Conservation (phyloP, 2,113 vertebrate genomes). For the Leiothrix lutea region DNA sequence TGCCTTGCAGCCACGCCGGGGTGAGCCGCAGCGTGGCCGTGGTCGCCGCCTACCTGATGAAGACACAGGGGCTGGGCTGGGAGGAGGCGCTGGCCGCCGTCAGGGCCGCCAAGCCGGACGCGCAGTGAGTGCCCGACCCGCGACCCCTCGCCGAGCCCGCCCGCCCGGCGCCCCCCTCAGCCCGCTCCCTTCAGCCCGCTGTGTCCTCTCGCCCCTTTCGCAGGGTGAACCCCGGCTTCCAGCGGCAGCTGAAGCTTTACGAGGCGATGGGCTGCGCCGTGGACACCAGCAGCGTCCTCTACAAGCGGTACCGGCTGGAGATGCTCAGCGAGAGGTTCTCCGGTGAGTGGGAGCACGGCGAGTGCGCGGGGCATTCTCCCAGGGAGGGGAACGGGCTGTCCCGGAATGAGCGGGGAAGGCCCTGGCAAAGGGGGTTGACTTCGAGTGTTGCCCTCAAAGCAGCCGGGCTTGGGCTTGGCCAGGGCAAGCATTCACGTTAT, state of each 20-base stretch:
- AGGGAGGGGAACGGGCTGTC: accelerated
- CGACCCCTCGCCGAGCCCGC: too few species aligned
- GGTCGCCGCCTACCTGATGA: too few species aligned
- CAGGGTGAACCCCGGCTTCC: conserved; percentile 90
- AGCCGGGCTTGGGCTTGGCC: too few species aligned
- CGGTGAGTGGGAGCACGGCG: conserved; percentile 62
- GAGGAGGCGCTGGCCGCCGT: too few species aligned
- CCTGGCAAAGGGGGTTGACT: accelerated
- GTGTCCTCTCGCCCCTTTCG: background rate
- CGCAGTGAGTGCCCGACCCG: too few species aligned
- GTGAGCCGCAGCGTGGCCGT: too few species aligned
- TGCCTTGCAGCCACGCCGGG: too few species aligned
- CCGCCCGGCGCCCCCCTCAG: too few species aligned
- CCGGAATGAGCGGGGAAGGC: too few species aligned
- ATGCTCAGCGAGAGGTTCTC: conserved; percentile 83
- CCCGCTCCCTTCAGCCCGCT: background rate
- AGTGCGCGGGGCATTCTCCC: background rate
- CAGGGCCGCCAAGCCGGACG: too few species aligned
- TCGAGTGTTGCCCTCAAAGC: background rate
- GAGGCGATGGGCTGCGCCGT: conserved; percentile 85
- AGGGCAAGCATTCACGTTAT: accelerated
- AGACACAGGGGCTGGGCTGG: too few species aligned
- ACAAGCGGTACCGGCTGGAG: conserved; percentile 88
- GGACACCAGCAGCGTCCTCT: conserved; percentile 78
- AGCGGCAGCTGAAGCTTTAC: conserved; percentile 85